Evolutionary conservation across 2,888 invertebrate species (phyloP).

Genomic region (Phortica okadai): DNA sequence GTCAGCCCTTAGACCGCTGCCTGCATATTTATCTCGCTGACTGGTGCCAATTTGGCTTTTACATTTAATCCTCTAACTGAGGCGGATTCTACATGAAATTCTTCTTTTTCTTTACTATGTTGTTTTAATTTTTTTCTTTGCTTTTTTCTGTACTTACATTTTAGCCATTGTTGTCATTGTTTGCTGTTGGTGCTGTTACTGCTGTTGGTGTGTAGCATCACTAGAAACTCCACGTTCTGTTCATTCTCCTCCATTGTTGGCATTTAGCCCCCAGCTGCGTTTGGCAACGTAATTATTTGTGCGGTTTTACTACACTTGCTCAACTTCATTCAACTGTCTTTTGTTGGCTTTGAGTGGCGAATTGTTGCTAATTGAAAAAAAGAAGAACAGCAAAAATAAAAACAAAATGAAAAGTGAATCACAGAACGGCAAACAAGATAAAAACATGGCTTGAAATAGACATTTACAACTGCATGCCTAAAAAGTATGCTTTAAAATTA

Average conservation of each 20-base stretch:
- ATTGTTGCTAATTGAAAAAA: conserved; percentile 54
- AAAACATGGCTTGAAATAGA: not conserved
- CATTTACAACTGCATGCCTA: conserved; percentile 33
- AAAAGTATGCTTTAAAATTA: conserved; percentile 47
- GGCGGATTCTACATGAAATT: conserved; percentile 35
- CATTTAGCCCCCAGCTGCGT: conserved; percentile 36
- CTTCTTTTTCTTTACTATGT: conserved; percentile 33
- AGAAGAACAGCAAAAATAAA: conserved; percentile 12
- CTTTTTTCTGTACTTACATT: conserved; percentile 4
- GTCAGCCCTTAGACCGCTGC: not conserved
- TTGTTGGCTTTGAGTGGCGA: conserved; percentile 45
- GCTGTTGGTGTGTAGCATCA: not conserved
- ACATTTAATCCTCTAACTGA: conserved; percentile 43
- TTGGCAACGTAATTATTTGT: conserved; percentile 52
- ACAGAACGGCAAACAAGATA: not conserved
- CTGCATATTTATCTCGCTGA: conserved; percentile 18
- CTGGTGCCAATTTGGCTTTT: conserved; percentile 44
- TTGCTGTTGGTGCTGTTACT: conserved; percentile 9
- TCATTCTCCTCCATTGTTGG: conserved; percentile 5
- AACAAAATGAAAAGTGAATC: not conserved
- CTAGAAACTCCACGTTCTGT: conserved; percentile 20
- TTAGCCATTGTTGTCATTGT: not conserved
- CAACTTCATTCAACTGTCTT: conserved; percentile 22
- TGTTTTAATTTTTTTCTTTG: conserved; percentile 34
- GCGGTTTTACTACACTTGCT: conserved; percentile 36